These are phyloP conservation scores for Odocoileus virginianus DNA, from an alignment of 2,113 vertebrate species.

Conservation along the genomic window DNA sequence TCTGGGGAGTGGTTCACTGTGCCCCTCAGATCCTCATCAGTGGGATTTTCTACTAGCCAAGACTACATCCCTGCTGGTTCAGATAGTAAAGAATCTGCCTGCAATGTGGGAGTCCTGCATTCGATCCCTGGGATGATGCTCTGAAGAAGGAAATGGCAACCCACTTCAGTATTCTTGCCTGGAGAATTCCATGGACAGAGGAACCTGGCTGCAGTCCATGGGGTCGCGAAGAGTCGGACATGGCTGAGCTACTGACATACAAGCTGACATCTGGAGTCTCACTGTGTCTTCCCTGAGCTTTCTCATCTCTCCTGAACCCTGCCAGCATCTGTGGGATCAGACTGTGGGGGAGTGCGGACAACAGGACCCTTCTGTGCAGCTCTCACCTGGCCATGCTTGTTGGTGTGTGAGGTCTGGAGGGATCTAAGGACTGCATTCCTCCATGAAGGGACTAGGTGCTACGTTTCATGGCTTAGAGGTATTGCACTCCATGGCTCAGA, in stretches of 20 bases:
- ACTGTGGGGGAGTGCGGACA: not conserved
- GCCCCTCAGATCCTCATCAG: not conserved
- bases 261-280: not conserved
- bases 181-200: not conserved
- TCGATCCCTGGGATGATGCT: not conserved
- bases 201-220: not conserved
- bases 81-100: not conserved
- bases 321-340: not conserved
- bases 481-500: not conserved
- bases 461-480: not conserved
- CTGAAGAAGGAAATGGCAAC: not conserved
- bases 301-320: not conserved
- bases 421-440: not conserved
- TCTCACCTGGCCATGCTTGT: not conserved
- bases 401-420: not conserved
- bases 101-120: not conserved
- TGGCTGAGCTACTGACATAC: not conserved
- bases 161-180: not conserved
- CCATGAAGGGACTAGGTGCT: not conserved
- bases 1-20: not conserved
- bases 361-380: not conserved
- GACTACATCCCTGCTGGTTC: not conserved
- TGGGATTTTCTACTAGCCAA: not conserved
- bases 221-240: accelerated
- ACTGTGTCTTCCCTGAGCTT: not conserved